phyloP scores from a whole-genome alignment of 2,888 invertebrate species.

The Smittia sp. region DNA sequence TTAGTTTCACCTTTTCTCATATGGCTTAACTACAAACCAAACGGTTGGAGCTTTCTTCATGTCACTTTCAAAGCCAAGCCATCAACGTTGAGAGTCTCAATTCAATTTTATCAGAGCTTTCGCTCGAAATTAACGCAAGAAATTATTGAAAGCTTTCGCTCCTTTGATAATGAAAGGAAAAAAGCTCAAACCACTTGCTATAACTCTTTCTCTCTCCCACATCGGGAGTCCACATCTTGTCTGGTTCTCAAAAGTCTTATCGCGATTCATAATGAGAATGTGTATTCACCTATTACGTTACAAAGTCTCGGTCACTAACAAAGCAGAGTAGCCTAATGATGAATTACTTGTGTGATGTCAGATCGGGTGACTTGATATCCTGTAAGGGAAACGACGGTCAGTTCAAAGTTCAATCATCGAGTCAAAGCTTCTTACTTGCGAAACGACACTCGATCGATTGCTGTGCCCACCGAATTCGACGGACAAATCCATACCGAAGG shows the following conservation, averaged over 20 bases:
- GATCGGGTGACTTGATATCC: slow-evolving; percentile 39
- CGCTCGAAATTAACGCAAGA: too few species aligned
- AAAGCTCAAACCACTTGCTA: too few species aligned
- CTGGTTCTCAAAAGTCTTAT: slow-evolving; percentile 33
- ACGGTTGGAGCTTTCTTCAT: background rate
- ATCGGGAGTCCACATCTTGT: background rate
- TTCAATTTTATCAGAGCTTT: too few species aligned
- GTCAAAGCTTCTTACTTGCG: slow-evolving; percentile 58
- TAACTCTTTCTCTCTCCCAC: too few species aligned
- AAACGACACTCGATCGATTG: slow-evolving; percentile 60
- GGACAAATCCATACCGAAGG: slow-evolving; percentile 59
- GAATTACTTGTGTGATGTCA: slow-evolving; percentile 31
- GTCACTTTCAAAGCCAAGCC: background rate
- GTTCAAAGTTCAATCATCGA: background rate
- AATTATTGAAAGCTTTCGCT: too few species aligned
- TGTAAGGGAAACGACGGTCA: background rate
- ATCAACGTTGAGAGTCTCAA: too few species aligned
- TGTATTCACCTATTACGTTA: background rate
- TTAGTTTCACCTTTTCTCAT: background rate
- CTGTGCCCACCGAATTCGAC: slow-evolving; percentile 59
- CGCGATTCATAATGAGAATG: background rate
- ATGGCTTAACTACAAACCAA: background rate
- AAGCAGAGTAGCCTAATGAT: background rate
- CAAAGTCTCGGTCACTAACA: background rate
- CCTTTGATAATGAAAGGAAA: too few species aligned